Base-by-base conservation (phyloP, 2,888 invertebrate species). In the Lithophane ornitopus region DNA sequence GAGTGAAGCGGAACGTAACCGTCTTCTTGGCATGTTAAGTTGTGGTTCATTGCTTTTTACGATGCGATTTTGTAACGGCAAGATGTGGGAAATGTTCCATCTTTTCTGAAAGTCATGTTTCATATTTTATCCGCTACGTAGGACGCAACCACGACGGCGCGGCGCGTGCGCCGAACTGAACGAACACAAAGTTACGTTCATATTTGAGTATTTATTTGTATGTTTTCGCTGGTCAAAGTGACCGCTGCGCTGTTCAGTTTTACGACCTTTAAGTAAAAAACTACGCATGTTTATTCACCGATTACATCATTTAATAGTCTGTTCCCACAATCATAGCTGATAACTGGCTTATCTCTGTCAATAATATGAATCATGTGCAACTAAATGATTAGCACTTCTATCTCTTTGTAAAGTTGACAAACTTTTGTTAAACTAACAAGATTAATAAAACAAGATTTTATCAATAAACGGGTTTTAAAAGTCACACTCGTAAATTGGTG, bases 21-120 rank as follows among this genome's bases (percentile, higher is more conserved):
- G 54, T 77, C 61, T 76, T 69, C 59, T 49, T 71, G 70, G 66
- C 61, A 52, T 63, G 71, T 62, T 46, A 68, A 58, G 56, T 73
- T 69, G 67, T 74, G 77, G 77, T 75, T 80, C 85, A 82, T 85
- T 85, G 84, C 78, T 69, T 88, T 87, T 87, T 87, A 87, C 68
- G 84, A 79, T 74, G 63, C 59, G 39, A 77, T 79, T 76, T 61
- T 79, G 54, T 76, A 76, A 63, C 69, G 65, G 56, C 66, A 74
- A 74, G n/a, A 72, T 62, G 70, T 71, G 67, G 54, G 58, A 61
- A 73, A 72, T 26, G 70, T 81, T 54, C 49, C 62, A 73, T 76
- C 34, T 82, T 76, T 72, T 41, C 67, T 58, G 71, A 71, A 84
- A 79, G 73, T 76, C 74, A n/a, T 71, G 70, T 46, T 87, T 84